Percentiles rank a stretch among this genome's conserved stretches.
Evolutionary conservation across 1,140 invertebrate species (phyloP).

Genomic region (Apis dorsata): DNA sequence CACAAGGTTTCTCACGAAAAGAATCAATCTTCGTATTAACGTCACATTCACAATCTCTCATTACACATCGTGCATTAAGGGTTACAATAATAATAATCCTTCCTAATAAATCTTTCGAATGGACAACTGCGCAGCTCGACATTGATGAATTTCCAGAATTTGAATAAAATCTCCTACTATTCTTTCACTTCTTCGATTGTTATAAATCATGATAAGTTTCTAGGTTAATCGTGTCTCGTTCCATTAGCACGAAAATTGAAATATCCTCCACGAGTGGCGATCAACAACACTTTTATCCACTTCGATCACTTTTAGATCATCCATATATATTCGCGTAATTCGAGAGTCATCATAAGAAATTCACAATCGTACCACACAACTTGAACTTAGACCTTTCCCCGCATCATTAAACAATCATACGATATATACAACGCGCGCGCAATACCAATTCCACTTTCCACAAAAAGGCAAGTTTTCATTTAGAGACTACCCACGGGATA

Average conservation of each 20-base stretch:
- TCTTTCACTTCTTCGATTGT: neutral
- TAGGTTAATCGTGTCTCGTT: neutral
- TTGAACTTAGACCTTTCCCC: slow-evolving; percentile 20
- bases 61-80: neutral
- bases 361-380: neutral
- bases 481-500: neutral
- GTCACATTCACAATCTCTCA: too few relatives aligned
- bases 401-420: neutral
- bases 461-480: neutral
- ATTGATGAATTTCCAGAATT: neutral
- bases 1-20: too few relatives aligned
- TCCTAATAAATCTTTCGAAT: neutral
- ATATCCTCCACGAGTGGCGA: neutral
- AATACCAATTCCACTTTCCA: neutral
- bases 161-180: neutral
- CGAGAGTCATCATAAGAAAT: neutral
- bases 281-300: neutral
- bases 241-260: slow-evolving; percentile 4
- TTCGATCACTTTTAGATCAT: neutral
- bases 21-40: too few relatives aligned
- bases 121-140: neutral
- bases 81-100: neutral
- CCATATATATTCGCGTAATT: neutral
- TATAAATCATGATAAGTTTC: neutral
- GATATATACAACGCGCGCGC: neutral